Percentiles rank a stretch among this genome's conserved stretches.
Evolutionary conservation across 2,888 invertebrate genomes (phyloP).

Genomic region (Lysandra coridon): DNA sequence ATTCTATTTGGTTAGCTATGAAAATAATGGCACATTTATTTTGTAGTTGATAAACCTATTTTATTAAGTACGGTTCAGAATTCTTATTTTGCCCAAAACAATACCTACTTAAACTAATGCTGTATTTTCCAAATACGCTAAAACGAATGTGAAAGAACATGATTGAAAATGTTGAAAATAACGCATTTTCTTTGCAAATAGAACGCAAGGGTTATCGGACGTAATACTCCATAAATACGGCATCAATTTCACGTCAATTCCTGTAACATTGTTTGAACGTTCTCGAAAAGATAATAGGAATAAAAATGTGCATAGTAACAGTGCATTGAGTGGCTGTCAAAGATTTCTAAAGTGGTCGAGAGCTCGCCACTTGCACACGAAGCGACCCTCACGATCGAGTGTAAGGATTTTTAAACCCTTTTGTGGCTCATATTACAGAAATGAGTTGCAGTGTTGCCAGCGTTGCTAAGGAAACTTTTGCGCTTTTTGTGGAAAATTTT

Average conservation of each 20-base stretch:
- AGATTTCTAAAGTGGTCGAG: slow-evolving; percentile 70
- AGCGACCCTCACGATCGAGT: slow-evolving; percentile 51
- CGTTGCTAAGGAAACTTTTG: neutral
- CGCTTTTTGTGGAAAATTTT: neutral
- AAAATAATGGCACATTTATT: too few relatives aligned
- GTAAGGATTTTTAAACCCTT: slow-evolving; percentile 45
- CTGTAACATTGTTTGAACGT: neutral
- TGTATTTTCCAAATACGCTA: too few relatives aligned
- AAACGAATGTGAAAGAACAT: too few relatives aligned
- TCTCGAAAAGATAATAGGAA: slow-evolving; percentile 23
- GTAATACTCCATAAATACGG: neutral
- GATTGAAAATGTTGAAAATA: too few relatives aligned
- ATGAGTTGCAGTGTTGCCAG: neutral
- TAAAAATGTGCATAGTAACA: slow-evolving; percentile 33
- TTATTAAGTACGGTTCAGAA: too few relatives aligned
- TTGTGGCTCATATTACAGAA: slow-evolving; percentile 34
- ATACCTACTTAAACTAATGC: too few relatives aligned
- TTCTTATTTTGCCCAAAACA: too few relatives aligned
- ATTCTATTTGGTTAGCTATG: too few relatives aligned
- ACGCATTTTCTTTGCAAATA: too few relatives aligned
- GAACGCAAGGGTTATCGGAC: too few relatives aligned
- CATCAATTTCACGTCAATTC: neutral
- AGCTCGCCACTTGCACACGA: slow-evolving; percentile 70
- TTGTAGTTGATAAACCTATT: too few relatives aligned
- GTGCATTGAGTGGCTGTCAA: slow-evolving; percentile 62